Conservation (phyloP, 2,797 vertebrate species). For the Hephaestus fuliginosus region DNA sequence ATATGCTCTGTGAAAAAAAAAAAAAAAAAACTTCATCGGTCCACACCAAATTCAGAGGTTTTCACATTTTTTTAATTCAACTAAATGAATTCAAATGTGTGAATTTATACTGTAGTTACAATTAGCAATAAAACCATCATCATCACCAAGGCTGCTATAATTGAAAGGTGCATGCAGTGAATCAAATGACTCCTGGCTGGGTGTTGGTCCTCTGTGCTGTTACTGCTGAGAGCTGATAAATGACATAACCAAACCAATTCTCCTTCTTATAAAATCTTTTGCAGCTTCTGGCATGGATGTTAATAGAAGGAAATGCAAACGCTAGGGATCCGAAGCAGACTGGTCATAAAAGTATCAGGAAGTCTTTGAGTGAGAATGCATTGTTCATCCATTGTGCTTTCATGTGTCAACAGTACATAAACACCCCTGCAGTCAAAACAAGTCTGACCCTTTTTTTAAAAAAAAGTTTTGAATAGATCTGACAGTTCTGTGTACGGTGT, state of each 20-base stretch:
- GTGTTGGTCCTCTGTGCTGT: neutral
- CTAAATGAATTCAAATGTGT: neutral
- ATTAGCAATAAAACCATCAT: neutral
- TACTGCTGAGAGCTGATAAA: neutral
- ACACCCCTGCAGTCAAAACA: constrained; percentile 5
- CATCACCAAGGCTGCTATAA: neutral
- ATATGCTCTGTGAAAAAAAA: constrained; percentile 38
- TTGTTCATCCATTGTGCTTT: neutral
- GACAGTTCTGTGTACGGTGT: constrained; percentile 2
- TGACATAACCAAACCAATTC: constrained; percentile 2
- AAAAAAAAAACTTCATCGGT: constrained; percentile 18
- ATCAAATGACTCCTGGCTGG: neutral
- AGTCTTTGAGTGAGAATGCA: neutral
- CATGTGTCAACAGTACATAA: constrained; percentile 6
- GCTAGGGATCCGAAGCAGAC: neutral
- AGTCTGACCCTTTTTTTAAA: neutral
- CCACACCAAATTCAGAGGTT: constrained; percentile 18
- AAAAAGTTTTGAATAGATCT: neutral
- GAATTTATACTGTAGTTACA: neutral
- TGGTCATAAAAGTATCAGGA: neutral
- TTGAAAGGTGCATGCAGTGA: neutral
- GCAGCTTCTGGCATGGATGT: neutral
- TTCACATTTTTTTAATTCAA: neutral
- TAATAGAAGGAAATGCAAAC: neutral
- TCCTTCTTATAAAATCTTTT: constrained; percentile 9